phyloP scores from a whole-genome alignment of 1,140 invertebrate genomes.

The Anastrepha obliqua region DNA sequence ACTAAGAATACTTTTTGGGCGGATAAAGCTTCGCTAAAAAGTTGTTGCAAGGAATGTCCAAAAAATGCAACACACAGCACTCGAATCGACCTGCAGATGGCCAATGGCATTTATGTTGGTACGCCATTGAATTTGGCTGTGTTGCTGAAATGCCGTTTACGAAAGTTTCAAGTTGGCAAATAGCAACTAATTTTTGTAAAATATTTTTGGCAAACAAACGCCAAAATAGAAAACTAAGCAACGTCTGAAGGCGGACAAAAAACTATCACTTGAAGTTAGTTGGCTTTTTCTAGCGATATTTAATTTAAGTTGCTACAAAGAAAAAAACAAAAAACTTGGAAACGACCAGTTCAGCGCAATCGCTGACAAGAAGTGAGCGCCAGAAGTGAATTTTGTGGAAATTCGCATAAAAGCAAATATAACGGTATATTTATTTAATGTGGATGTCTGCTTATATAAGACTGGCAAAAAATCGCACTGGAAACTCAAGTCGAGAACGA shows the following conservation, averaged over 20 bases:
- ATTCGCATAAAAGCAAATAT: background rate
- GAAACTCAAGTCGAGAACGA: background rate
- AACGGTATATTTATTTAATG: background rate
- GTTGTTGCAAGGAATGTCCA: background rate
- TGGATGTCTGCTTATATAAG: background rate
- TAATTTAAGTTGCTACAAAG: conserved; percentile 9
- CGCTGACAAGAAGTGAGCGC: no score
- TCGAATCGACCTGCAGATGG: background rate
- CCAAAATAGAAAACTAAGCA: background rate
- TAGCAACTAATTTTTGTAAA: background rate
- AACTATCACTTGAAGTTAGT: background rate
- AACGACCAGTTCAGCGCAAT: no score
- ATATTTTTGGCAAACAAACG: background rate
- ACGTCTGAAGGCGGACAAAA: background rate
- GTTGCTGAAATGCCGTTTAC: background rate
- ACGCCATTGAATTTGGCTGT: no score
- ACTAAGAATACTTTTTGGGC: background rate
- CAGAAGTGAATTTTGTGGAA: background rate
- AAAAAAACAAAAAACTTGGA: no score
- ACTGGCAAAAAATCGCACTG: background rate
- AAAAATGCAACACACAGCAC: background rate
- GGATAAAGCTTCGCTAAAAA: background rate
- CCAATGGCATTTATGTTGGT: background rate
- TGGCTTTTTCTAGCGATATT: background rate
- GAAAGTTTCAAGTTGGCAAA: conserved; percentile 42